Evolutionary conservation across 2,888 invertebrate species (phyloP).

Genomic region (Ametastegia equiseti): DNA sequence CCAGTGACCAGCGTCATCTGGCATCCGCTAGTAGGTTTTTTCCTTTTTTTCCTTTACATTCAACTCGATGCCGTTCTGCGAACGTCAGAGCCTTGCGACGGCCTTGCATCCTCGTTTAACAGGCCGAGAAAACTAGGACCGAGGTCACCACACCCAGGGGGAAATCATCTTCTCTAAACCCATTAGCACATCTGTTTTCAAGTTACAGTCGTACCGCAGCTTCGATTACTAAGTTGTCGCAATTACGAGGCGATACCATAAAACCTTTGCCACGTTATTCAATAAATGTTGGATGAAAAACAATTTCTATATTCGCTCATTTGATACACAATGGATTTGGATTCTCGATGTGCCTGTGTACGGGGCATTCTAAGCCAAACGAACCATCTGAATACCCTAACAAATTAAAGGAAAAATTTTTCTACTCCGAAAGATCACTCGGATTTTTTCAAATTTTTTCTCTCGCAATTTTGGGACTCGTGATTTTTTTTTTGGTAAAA

Average conservation of each 20-base stretch:
- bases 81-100: conserved; percentile 30
- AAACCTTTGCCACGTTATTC: too few relatives aligned
- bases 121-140: not conserved
- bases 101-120: conserved; percentile 27
- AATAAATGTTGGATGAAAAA: too few relatives aligned
- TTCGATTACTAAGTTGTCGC: not conserved
- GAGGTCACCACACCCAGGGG: conserved; percentile 13
- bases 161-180: not conserved
- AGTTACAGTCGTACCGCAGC: not conserved
- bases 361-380: not conserved
- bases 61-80: conserved; percentile 14
- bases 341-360: too few relatives aligned
- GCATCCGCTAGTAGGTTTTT: conserved; percentile 19
- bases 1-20: conserved; percentile 45
- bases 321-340: too few relatives aligned
- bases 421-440: too few relatives aligned
- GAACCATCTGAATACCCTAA: too few relatives aligned
- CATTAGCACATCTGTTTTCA: not conserved
- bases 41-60: not conserved
- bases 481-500: too few relatives aligned
- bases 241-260: not conserved
- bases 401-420: too few relatives aligned
- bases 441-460: too few relatives aligned
- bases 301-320: too few relatives aligned
- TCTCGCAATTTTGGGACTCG: too few relatives aligned